These are phyloP conservation scores for Sphyrna mokarran DNA, from an alignment of 2,113 vertebrate genomes.

Conservation along the genomic window DNA sequence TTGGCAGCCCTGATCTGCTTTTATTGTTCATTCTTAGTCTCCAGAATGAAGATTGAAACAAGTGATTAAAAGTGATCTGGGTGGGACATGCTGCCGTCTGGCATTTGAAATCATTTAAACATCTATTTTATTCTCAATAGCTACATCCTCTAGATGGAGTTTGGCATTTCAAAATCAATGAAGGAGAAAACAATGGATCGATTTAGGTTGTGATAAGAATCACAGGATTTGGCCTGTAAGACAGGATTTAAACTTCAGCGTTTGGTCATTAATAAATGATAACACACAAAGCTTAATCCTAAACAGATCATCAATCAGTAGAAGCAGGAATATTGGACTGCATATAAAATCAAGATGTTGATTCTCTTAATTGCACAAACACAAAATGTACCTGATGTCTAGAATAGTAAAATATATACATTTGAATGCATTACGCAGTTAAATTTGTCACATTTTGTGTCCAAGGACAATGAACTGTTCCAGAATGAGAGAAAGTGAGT, in stretches of 20 bases:
- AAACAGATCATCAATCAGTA: neutral
- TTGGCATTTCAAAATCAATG: neutral
- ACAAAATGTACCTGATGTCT: neutral
- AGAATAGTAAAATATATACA: neutral
- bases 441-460: neutral
- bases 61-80: neutral
- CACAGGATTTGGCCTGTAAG: neutral
- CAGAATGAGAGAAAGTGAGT: neutral
- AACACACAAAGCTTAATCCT: neutral
- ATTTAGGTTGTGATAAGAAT: neutral
- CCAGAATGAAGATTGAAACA: neutral
- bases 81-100: neutral
- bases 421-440: neutral
- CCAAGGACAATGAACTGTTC: neutral
- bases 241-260: neutral
- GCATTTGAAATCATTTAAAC: neutral
- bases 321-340: neutral
- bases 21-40: neutral
- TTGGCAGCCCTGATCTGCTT: no score
- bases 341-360: neutral
- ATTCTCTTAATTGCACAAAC: neutral
- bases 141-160: neutral
- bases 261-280: neutral
- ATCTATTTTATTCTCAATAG: neutral
- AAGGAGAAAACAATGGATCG: neutral